Evolutionary conservation across 1,140 invertebrate genomes (phyloP).

Genomic region (Saccostrea cuccullata): DNA sequence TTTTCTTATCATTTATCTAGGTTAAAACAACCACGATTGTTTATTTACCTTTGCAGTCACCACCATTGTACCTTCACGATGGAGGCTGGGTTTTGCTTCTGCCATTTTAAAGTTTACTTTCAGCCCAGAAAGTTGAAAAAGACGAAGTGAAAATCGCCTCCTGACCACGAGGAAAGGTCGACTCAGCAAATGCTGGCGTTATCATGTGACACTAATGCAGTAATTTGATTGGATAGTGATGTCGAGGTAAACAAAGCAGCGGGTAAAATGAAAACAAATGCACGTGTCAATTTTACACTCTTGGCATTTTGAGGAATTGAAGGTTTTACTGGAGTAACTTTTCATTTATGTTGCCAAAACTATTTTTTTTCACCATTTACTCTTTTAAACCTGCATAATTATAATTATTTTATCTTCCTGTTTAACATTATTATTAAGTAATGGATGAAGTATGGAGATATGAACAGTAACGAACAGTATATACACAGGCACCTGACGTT

Average conservation of each 20-base stretch:
- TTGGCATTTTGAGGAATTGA: neutral
- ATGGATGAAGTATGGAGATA: too few species aligned
- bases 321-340: neutral
- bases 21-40: conserved; percentile 4
- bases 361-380: too few species aligned
- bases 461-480: too few species aligned
- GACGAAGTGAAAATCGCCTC: conserved; percentile 56
- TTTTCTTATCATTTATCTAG: neutral
- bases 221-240: conserved; percentile 64
- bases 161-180: conserved; percentile 67
- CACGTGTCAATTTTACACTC: conserved; percentile 23
- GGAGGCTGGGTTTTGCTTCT: conserved; percentile 68
- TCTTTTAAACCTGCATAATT: too few species aligned
- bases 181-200: conserved; percentile 68
- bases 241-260: conserved; percentile 67
- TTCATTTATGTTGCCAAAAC: too few species aligned
- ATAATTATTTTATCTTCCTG: too few species aligned
- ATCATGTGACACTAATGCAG: conserved; percentile 68
- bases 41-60: conserved; percentile 75
- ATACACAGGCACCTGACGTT: too few species aligned
- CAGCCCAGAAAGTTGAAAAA: conserved; percentile 58
- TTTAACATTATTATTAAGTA: too few species aligned
- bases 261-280: conserved; percentile 69
- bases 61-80: conserved; percentile 75
- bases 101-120: conserved; percentile 68